Percentiles rank a stretch among this genome's conserved stretches.
Evolutionary conservation across 2,888 invertebrate genomes (phyloP).

Genomic region (Eupithecia subumbrata): DNA sequence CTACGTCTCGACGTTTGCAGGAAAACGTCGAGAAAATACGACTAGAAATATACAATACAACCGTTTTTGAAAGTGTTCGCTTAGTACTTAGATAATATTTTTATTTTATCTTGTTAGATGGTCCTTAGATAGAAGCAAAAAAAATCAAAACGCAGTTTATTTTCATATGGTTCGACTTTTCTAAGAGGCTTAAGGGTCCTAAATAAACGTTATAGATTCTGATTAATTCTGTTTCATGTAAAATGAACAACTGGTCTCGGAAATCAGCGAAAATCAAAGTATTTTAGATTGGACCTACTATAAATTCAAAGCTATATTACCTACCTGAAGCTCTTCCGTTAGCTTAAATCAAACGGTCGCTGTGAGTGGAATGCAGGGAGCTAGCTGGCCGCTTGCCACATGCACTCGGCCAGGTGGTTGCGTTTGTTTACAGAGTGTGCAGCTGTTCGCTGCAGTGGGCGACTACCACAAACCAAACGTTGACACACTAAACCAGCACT

Average conservation of each 20-base stretch:
- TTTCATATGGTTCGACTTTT: neutral
- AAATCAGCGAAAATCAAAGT: neutral
- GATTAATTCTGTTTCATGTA: neutral
- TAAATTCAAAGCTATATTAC: neutral
- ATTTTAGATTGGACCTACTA: neutral
- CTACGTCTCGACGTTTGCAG: too few relatives aligned
- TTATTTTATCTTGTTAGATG: neutral
- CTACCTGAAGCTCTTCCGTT: neutral
- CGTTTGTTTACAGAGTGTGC: neutral
- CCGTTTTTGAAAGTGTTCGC: too few relatives aligned
- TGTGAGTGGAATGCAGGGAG: neutral
- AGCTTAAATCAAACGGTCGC: neutral
- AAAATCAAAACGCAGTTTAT: neutral
- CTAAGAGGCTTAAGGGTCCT: neutral
- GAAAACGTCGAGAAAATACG: too few relatives aligned
- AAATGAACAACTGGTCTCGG: neutral
- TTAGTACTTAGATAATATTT: neutral
- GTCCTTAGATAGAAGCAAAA: neutral
- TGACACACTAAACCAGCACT: neutral
- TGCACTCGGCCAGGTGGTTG: neutral
- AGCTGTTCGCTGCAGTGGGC: neutral
- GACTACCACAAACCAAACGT: neutral
- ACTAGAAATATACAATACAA: too few relatives aligned
- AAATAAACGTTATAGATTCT: neutral
- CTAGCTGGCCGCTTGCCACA: neutral